A percentile compares a stretch with the other conserved stretches of the same genome.
These are phyloP conservation scores for Garrulus glandarius DNA, from an alignment of 2,797 vertebrate species.

Conservation along the genomic window DNA sequence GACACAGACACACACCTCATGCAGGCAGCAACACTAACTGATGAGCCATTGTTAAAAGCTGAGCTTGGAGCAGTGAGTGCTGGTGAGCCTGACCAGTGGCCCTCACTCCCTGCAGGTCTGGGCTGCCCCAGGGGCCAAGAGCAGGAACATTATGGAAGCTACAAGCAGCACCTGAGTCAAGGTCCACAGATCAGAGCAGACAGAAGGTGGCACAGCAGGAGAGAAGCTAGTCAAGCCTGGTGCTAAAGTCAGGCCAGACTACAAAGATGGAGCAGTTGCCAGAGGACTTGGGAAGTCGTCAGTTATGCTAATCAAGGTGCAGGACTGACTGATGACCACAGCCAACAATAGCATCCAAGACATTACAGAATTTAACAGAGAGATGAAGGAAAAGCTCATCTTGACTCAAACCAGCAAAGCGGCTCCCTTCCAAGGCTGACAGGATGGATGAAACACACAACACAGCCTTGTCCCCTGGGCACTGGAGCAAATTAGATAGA, in stretches of 20 bases:
- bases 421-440: background rate
- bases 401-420: background rate
- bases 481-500: background rate
- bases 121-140: accelerated
- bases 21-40: background rate
- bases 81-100: background rate
- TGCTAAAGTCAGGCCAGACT: background rate
- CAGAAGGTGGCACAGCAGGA: background rate
- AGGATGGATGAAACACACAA: background rate
- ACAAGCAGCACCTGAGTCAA: background rate
- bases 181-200: background rate
- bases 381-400: background rate
- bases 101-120: background rate
- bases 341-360: background rate
- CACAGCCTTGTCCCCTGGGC: accelerated
- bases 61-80: background rate
- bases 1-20: background rate
- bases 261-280: background rate
- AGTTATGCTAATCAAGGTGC: background rate
- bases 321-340: background rate
- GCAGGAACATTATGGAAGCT: background rate
- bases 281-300: accelerated
- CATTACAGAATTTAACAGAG: background rate
- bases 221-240: background rate
- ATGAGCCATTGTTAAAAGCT: background rate